phyloP scores from a whole-genome alignment of 1,140 invertebrate species.

The Mya arenaria region DNA sequence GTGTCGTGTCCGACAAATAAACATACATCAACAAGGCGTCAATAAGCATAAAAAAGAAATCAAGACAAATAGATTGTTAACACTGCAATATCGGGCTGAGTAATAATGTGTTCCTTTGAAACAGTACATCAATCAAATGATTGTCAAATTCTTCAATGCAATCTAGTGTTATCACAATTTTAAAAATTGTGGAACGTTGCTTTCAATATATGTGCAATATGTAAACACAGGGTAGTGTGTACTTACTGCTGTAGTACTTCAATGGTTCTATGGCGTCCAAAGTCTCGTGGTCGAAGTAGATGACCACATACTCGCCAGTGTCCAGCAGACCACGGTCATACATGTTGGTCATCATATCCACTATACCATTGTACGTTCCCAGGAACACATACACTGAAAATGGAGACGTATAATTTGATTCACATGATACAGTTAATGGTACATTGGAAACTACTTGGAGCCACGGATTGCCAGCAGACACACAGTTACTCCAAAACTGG shows the following conservation, averaged over 20 bases:
- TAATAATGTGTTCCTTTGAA: too few relatives aligned
- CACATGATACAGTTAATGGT: neutral
- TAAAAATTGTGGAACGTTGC: too few relatives aligned
- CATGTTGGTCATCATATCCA: slow-evolving; percentile 95
- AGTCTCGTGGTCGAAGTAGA: slow-evolving; percentile 95
- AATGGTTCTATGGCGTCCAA: slow-evolving; percentile 87
- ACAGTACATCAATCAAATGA: too few relatives aligned
- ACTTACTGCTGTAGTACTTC: slow-evolving; percentile 95
- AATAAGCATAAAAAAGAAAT: too few relatives aligned
- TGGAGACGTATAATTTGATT: slow-evolving; percentile 18
- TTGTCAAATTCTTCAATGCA: too few relatives aligned
- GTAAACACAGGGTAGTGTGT: too few relatives aligned
- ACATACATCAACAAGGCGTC: too few relatives aligned
- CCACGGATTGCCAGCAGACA: neutral
- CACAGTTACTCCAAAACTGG: neutral
- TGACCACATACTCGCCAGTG: slow-evolving; percentile 96
- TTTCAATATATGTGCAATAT: too few relatives aligned
- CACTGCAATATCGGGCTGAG: too few relatives aligned
- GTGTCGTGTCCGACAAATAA: too few relatives aligned
- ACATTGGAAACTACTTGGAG: neutral
- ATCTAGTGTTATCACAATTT: too few relatives aligned
- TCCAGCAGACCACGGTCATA: slow-evolving; percentile 92
- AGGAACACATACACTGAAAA: slow-evolving; percentile 95
- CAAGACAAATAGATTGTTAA: too few relatives aligned
- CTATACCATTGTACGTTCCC: slow-evolving; percentile 89